Conservation (phyloP, 1,140 invertebrate genomes). For the Grapholita molesta region DNA sequence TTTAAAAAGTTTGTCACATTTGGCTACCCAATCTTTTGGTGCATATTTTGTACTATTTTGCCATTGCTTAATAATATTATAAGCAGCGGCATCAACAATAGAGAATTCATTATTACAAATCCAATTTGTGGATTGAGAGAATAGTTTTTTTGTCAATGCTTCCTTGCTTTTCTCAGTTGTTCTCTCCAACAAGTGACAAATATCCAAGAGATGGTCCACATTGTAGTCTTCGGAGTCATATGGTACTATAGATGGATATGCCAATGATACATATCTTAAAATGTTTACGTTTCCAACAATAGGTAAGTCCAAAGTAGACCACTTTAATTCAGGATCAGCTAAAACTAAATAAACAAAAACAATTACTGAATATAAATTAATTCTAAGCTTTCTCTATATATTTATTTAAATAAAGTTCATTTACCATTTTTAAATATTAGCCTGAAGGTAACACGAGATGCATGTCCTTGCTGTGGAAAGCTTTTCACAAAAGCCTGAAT, state of each 20-base stretch:
- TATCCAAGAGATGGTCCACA: slow-evolving; percentile 80
- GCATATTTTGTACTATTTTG: slow-evolving; percentile 49
- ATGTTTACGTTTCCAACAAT: slow-evolving; percentile 78
- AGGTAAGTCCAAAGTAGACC: slow-evolving; percentile 66
- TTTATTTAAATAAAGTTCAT: slow-evolving; percentile 33
- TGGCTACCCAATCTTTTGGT: slow-evolving; percentile 54
- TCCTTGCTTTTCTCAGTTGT: slow-evolving; percentile 57
- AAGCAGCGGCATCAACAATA: slow-evolving; percentile 81
- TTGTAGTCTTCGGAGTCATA: slow-evolving; percentile 62
- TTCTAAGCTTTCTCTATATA: no score
- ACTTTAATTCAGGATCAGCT: slow-evolving; percentile 66
- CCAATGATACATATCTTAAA: slow-evolving; percentile 73
- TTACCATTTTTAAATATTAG: slow-evolving; percentile 90
- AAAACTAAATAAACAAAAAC: slow-evolving; percentile 75
- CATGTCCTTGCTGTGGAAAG: slow-evolving; percentile 24
- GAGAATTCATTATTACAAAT: slow-evolving; percentile 62
- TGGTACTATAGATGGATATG: slow-evolving; percentile 51
- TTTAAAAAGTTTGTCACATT: slow-evolving; percentile 47
- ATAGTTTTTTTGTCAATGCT: slow-evolving; percentile 46
- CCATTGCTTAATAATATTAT: slow-evolving; percentile 79
- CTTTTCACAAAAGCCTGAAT: slow-evolving; percentile 54
- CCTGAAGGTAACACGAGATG: slow-evolving; percentile 77
- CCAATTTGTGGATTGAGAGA: slow-evolving; percentile 45
- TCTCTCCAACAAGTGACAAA: slow-evolving; percentile 76
- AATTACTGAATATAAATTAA: no score